Base-by-base conservation (phyloP, 1,140 invertebrate genomes). In the Eciton burchellii region DNA sequence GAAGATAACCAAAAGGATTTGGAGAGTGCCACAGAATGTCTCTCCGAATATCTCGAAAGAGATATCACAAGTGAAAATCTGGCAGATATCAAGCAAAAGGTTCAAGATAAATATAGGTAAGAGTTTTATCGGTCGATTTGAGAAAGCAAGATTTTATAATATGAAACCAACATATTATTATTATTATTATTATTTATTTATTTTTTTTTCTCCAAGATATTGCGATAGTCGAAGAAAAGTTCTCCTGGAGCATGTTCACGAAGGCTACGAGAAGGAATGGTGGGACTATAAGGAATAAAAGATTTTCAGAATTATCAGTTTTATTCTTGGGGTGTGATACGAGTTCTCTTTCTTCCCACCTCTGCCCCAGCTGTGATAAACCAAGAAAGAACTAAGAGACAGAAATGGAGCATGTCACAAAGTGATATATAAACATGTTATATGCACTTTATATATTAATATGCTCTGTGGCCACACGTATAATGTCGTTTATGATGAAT, bases 1-100 rank as follows among this genome's bases (percentile, higher is more conserved):
- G 99, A 99, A 95, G 98, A 99, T 93, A 99, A 99, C 95, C 99
- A 99, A 95, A 97, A 97, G 92, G 99, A 99, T 95, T 95, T 99
- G 82, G 99, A 99, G 94, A 97, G 97, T 90, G 98, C 98, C 71
- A 99, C 99, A 8, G 99, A 99, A 95, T 98, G 96, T 86, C 95
- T 99, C 71, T 99, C 98, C 24, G 99, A 99, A 94, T 99, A 99
- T 95, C 96, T 99, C 83, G 99, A 99, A 95, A 95, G 99, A 92
- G 98, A 99, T 94, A 99, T 99, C 90, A 99, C 98, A 79, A 98
- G 97, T 89, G 99, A 99, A 94, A 99, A 99, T 95, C 95, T 99
- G 87, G 97, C 97, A 89, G 98, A 99, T 93, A 99, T 99, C 93
- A 99, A 99, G 94, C 98, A 99, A 94, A 99, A 99, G 95, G 99